Conservation (phyloP, 2,888 invertebrate genomes). For the Hydraecia micacea region DNA sequence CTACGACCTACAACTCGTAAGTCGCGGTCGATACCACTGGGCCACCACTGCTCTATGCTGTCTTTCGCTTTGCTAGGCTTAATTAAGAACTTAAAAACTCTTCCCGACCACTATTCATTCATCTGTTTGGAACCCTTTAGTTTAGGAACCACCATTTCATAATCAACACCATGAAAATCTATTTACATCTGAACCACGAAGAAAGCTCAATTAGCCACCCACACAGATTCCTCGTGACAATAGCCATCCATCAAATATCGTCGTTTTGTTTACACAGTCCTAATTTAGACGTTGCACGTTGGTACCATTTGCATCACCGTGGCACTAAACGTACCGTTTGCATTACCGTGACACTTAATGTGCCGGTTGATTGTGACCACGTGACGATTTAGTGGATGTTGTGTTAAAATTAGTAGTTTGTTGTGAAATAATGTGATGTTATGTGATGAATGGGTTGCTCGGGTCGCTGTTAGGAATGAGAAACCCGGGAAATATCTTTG, state of each 20-base stretch:
- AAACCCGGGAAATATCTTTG: not conserved
- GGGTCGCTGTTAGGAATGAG: not conserved
- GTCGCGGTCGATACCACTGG: no score
- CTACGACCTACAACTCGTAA: no score
- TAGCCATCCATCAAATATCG: constrained; percentile 59
- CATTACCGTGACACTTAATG: constrained; percentile 76
- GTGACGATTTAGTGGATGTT: constrained; percentile 67
- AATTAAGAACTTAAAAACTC: not conserved
- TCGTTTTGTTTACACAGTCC: constrained; percentile 64
- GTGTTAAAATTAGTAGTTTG: constrained; percentile 57
- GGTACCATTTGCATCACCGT: constrained; percentile 33
- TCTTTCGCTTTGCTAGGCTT: not conserved
- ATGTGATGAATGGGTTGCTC: constrained; percentile 23
- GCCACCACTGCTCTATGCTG: no score
- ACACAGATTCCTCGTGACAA: constrained; percentile 43
- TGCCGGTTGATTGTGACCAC: constrained; percentile 77
- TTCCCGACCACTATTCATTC: not conserved
- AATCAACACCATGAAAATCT: constrained; percentile 14
- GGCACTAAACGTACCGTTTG: constrained; percentile 35
- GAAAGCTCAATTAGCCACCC: constrained; percentile 64
- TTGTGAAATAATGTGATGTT: constrained; percentile 34
- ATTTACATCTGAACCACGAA: constrained; percentile 30
- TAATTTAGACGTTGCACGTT: constrained; percentile 70
- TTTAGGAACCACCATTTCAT: not conserved
- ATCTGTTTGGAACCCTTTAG: not conserved